Evolutionary conservation across 2,797 vertebrate species (phyloP), one percentile per base, ranked within the genome.

Genomic region (Buceros bicornis): DNA sequence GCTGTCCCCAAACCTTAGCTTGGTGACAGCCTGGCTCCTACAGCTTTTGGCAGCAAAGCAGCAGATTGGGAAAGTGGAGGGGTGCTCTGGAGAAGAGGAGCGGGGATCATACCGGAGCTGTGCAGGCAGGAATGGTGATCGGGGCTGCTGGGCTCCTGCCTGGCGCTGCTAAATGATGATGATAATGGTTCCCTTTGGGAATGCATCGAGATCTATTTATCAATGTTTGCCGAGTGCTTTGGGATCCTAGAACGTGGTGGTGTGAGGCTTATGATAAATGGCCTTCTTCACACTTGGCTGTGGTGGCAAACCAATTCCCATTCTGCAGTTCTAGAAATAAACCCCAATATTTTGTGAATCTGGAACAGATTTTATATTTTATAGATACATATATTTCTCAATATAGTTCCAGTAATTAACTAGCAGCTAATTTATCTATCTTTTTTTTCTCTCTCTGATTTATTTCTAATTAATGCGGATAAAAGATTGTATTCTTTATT

Each of bases 401-500:
- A 17, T 64, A 54, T 14, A 31, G 12, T 86, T 54, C 54, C 26
- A 60, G 58, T 73, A 89, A 90, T 95, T 89, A 87, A 61, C 43
- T 50, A 26, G 58, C 58, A 81, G 54, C 61, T 88, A 62, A 57
- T 10, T 11, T 71, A 79, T 65, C 11, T 79, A 16, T 56, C 2
- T 69, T 66, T 35, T 66, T 35, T 45, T 16, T 43, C 8, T 73
- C 25, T 65, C 57, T 48, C 13, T 69, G 72, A 91, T 85, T 81
- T 90, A 40, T 82, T 84, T 85, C 48, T 87, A 80, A 91, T 93
- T 89, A 89, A 24, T 71, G 57, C 16, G 87, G 87, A 81, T 91
- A 71, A 86, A 93, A 17, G 33, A 62, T 43, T 74, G 29, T 62
- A 37, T 57, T 56, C 43, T 19, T 82, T 90, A 77, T 70, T 80